phyloP scores from a whole-genome alignment of 2,888 invertebrate species.

The Odiellus spinosus region DNA sequence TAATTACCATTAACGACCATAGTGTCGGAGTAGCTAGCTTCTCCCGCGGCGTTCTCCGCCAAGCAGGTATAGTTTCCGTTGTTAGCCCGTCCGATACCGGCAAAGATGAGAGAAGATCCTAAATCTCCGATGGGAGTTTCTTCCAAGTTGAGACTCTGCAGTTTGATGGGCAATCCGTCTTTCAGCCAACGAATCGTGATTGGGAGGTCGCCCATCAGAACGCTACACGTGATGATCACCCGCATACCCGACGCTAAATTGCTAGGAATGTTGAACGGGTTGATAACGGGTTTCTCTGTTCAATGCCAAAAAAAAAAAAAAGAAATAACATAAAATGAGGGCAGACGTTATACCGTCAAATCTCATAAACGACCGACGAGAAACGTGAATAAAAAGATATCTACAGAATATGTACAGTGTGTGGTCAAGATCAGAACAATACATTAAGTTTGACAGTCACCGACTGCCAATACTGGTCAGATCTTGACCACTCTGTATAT shows the following conservation, averaged over 20 bases:
- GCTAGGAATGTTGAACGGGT: constrained; percentile 15
- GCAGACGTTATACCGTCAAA: too few species aligned
- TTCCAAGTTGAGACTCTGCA: constrained; percentile 14
- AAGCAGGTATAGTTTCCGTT: constrained; percentile 19
- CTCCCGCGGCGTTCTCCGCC: constrained; percentile 17
- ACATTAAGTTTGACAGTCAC: too few species aligned
- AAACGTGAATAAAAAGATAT: too few species aligned
- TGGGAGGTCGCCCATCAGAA: constrained; percentile 23
- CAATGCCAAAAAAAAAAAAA: too few species aligned
- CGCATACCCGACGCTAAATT: constrained; percentile 17
- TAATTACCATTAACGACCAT: constrained; percentile 20
- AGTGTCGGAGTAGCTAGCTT: constrained; percentile 14
- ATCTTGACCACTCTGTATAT: too few species aligned
- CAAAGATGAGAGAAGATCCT: constrained; percentile 18
- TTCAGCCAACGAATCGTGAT: constrained; percentile 19
- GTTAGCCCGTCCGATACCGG: constrained; percentile 15
- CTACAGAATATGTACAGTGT: too few species aligned
- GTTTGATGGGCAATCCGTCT: constrained; percentile 17
- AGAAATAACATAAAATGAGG: too few species aligned
- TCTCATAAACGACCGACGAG: too few species aligned
- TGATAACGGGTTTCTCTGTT: constrained; percentile 14
- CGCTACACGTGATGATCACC: constrained; percentile 21
- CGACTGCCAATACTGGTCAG: too few species aligned
- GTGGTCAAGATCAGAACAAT: too few species aligned
- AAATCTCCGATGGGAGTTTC: constrained; percentile 16